Conservation (phyloP, 2,113 vertebrate genomes). For the Anser cygnoides region DNA sequence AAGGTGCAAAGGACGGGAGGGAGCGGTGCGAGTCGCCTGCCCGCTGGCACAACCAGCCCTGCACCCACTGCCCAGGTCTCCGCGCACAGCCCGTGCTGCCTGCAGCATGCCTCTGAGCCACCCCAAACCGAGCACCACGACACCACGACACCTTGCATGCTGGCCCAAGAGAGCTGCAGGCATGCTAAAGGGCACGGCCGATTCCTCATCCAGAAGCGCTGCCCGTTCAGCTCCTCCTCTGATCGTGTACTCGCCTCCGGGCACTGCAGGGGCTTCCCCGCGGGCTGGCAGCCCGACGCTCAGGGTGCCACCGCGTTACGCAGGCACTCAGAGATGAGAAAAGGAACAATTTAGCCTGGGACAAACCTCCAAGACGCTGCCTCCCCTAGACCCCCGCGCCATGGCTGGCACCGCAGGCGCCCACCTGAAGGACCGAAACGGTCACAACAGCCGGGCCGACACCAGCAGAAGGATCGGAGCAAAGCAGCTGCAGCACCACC, state of each 20-base stretch:
- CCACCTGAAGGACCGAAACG: neutral
- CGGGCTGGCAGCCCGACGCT: neutral
- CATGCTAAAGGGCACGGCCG: neutral
- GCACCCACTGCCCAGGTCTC: neutral
- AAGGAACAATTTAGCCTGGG: neutral
- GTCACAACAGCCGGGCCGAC: rapidly evolving
- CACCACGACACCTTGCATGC: neutral
- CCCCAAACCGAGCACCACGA: neutral
- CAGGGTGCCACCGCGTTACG: neutral
- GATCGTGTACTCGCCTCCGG: neutral
- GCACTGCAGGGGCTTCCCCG: neutral
- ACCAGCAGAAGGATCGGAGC: neutral
- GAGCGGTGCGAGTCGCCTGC: neutral
- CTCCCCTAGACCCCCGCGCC: neutral
- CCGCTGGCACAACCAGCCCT: neutral
- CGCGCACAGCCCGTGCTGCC: neutral
- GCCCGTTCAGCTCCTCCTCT: neutral
- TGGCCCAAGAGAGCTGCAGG: neutral
- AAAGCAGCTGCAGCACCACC: neutral
- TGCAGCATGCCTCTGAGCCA: neutral
- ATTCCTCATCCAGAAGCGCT: neutral
- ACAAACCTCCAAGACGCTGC: rapidly evolving
- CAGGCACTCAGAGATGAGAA: neutral
- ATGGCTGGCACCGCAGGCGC: rapidly evolving
- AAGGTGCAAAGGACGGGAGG: constrained; percentile 8